phyloP scores from a whole-genome alignment of 2,797 vertebrate species.

The Etheostoma perlongum region DNA sequence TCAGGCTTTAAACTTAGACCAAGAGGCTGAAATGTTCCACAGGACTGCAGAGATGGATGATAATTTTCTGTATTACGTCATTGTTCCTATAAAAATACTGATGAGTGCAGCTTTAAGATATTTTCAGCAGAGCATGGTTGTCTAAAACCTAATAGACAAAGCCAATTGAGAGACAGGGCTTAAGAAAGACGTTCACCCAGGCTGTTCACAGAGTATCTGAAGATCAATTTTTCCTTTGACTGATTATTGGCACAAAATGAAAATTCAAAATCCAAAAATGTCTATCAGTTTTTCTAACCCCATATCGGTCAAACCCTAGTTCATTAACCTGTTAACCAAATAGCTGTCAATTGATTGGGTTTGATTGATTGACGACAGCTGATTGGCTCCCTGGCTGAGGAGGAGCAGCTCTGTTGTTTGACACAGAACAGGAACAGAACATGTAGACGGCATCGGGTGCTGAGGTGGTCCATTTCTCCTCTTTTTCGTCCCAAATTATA shows the following conservation, averaged over 20 bases:
- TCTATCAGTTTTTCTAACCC: slow-evolving; percentile 20
- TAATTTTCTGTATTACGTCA: background rate
- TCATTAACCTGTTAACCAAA: slow-evolving; percentile 49
- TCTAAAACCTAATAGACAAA: background rate
- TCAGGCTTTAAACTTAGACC: background rate
- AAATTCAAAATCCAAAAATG: background rate
- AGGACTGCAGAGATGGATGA: background rate
- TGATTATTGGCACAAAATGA: slow-evolving; percentile 7
- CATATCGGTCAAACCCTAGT: slow-evolving; percentile 47
- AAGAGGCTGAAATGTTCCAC: background rate
- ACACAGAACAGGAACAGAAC: slow-evolving; percentile 43
- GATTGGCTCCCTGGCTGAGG: slow-evolving; percentile 49
- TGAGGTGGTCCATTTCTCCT: slow-evolving; percentile 48
- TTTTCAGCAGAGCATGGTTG: slow-evolving; percentile 1
- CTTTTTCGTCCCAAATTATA: slow-evolving; percentile 20
- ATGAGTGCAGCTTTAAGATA: background rate
- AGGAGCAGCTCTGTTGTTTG: slow-evolving; percentile 62
- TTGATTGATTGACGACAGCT: slow-evolving; percentile 84
- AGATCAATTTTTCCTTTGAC: background rate
- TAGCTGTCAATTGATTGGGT: slow-evolving; percentile 75
- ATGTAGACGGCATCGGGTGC: background rate
- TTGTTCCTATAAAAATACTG: background rate
- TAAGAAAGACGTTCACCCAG: background rate
- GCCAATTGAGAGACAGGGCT: background rate
- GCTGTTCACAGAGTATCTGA: background rate